Conservation (phyloP, 2,113 vertebrate genomes). For the Pelecanoides urinatrix region DNA sequence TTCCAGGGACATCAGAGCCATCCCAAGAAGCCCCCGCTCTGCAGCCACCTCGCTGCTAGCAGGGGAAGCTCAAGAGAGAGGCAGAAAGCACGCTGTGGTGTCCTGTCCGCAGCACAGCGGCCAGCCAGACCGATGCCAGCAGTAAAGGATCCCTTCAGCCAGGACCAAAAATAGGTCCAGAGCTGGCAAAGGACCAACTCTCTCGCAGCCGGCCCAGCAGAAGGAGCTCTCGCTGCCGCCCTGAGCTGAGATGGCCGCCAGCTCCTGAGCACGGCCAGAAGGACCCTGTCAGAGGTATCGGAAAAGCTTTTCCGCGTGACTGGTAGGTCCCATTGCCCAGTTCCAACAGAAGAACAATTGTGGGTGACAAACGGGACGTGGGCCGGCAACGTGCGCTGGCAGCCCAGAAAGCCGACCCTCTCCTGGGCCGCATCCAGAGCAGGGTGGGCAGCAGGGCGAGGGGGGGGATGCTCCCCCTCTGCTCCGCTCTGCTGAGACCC, state of each 20-base stretch:
- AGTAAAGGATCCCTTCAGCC: not conserved
- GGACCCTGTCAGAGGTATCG: too few species aligned
- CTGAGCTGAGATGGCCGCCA: not conserved
- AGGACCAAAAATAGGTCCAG: not conserved
- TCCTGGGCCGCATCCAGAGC: not conserved
- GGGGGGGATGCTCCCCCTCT: not conserved
- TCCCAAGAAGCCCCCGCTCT: not conserved
- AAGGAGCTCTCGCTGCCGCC: not conserved
- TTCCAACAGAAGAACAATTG: too few species aligned
- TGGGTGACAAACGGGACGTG: accelerated
- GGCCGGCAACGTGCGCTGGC: not conserved
- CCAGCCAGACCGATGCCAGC: not conserved
- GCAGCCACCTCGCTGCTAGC: not conserved
- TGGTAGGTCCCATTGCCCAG: not conserved
- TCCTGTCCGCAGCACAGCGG: not conserved
- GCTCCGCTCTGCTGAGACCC: not conserved
- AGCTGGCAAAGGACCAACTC: not conserved
- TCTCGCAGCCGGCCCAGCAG: not conserved
- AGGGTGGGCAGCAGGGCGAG: not conserved
- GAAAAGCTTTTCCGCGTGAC: not conserved
- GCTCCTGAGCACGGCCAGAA: not conserved
- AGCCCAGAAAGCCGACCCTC: too few species aligned
- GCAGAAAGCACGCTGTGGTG: not conserved
- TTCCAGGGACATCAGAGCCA: not conserved
- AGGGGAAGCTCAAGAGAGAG: not conserved